Conservation (phyloP, 2,797 vertebrate species). For the Caiman crocodilus region DNA sequence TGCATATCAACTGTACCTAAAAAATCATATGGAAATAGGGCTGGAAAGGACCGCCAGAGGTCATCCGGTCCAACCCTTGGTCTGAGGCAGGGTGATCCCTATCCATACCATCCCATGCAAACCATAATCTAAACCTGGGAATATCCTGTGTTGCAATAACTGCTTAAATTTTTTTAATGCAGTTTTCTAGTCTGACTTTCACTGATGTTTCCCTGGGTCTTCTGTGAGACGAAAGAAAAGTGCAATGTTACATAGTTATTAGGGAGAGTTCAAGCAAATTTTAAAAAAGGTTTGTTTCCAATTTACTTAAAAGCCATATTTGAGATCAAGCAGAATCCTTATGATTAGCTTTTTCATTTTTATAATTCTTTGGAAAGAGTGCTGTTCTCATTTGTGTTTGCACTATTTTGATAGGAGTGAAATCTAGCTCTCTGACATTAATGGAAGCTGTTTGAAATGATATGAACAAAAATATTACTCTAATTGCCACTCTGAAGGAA, state of each 20-base stretch:
- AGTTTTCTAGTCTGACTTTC: neutral
- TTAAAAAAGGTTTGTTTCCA: neutral
- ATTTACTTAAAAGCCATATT: neutral
- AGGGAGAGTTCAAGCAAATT: neutral
- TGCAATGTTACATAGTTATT: neutral
- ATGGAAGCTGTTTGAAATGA: neutral
- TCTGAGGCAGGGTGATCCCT: too few species aligned
- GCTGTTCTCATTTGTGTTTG: neutral
- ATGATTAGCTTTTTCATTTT: neutral
- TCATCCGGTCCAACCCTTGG: too few species aligned
- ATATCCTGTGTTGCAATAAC: neutral
- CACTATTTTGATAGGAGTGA: neutral
- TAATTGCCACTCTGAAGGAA: neutral
- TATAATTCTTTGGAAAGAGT: neutral
- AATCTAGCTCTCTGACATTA: neutral
- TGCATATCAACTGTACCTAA: neutral
- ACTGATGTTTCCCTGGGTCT: constrained; percentile 16
- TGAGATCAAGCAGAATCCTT: neutral
- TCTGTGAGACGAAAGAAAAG: neutral
- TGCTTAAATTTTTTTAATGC: constrained; percentile 5
- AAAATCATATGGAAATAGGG: too few species aligned
- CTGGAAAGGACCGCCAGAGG: too few species aligned
- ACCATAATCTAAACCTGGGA: neutral
- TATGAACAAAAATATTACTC: neutral
- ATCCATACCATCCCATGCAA: too few species aligned